phyloP scores from a whole-genome alignment of 2,797 vertebrate genomes.

The Ctenopoma multispine region DNA sequence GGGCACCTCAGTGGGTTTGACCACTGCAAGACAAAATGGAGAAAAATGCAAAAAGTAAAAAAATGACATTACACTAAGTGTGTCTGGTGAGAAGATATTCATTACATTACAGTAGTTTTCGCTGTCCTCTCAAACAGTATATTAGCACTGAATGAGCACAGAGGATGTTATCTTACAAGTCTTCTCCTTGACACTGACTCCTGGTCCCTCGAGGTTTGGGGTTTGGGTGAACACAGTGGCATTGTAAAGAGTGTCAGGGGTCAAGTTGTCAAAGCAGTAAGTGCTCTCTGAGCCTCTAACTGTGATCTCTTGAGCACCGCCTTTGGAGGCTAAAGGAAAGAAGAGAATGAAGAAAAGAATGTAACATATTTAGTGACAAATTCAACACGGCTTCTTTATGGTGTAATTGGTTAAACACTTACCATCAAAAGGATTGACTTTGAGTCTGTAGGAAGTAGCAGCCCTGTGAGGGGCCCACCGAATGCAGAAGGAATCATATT shows the following conservation, averaged over 20 bases:
- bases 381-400: background rate
- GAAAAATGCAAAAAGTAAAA: background rate
- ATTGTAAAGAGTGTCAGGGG: slow-evolving; percentile 91
- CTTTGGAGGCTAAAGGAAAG: slow-evolving; percentile 68
- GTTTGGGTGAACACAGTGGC: slow-evolving; percentile 94
- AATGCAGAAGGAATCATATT: slow-evolving; percentile 92
- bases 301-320: slow-evolving; percentile 93
- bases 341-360: slow-evolving; percentile 2
- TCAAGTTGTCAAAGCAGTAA: slow-evolving; percentile 92
- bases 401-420: slow-evolving; percentile 42
- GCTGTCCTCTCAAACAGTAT: background rate
- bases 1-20: slow-evolving; percentile 93
- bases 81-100: background rate
- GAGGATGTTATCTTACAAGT: slow-evolving; percentile 85
- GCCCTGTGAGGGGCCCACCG: slow-evolving; percentile 93
- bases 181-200: slow-evolving; percentile 89
- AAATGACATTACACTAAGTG: background rate
- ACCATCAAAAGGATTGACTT: slow-evolving; percentile 92
- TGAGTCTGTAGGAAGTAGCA: slow-evolving; percentile 97
- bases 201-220: slow-evolving; percentile 94
- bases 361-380: background rate
- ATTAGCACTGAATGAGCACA: background rate
- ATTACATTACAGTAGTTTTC: background rate
- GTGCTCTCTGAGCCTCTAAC: slow-evolving; percentile 90
- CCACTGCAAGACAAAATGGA: slow-evolving; percentile 80